phyloP scores from a whole-genome alignment of 2,113 vertebrate genomes.

The Alaudala cheleensis region DNA sequence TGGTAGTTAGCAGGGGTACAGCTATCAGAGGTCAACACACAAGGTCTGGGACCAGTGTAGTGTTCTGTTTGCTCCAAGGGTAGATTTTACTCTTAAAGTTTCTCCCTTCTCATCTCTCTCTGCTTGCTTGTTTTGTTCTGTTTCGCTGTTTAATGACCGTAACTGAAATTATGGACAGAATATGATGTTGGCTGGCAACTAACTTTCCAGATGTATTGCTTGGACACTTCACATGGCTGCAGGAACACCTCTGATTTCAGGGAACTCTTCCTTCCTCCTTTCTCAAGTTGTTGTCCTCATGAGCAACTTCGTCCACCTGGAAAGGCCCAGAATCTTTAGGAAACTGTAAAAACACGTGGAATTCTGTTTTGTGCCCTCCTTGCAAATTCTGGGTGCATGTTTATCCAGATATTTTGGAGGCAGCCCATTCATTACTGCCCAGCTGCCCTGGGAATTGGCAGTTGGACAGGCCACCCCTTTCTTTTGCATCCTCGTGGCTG shows the following conservation, averaged over 20 bases:
- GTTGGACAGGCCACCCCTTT: neutral
- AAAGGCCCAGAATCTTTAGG: neutral
- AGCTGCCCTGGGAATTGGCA: neutral
- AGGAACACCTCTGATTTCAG: neutral
- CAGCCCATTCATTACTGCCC: neutral
- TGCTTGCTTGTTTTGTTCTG: neutral
- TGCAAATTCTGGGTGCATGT: neutral
- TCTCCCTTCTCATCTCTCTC: neutral
- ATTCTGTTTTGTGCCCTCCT: neutral
- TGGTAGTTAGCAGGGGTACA: neutral
- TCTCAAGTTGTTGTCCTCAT: neutral
- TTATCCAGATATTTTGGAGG: neutral
- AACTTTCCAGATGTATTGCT: neutral
- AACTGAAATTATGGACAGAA: neutral
- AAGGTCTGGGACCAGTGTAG: neutral
- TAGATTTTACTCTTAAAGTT: neutral
- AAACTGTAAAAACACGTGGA: neutral
- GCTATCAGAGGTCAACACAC: neutral
- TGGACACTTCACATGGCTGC: neutral
- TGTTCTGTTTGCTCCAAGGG: neutral
- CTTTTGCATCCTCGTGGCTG: neutral
- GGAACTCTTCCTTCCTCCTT: neutral
- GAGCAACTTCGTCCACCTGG: neutral
- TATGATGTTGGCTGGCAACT: neutral
- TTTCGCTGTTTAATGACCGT: constrained; percentile 13